phyloP scores from a whole-genome alignment of 2,113 vertebrate genomes.

The Naja naja region DNA sequence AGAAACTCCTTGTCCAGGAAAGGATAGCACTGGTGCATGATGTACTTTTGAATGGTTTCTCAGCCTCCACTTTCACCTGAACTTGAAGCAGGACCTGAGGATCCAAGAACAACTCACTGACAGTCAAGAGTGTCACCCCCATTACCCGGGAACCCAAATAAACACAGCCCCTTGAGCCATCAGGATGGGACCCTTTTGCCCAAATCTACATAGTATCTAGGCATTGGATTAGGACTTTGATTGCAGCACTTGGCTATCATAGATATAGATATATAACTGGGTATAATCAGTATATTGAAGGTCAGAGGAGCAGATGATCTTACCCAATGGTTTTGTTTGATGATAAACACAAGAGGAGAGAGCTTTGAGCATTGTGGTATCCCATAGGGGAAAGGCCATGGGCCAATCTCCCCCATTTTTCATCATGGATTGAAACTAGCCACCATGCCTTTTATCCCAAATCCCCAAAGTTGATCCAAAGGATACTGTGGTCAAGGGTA shows the following conservation, averaged over 20 bases:
- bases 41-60: not conserved
- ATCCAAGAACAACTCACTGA: not conserved
- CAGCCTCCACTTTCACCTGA: not conserved
- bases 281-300: not conserved
- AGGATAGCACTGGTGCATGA: not conserved
- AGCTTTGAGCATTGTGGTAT: not conserved
- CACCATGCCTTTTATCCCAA: not conserved
- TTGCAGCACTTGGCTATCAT: not conserved
- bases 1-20: not conserved
- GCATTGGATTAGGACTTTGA: not conserved
- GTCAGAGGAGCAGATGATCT: not conserved
- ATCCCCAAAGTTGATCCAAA: not conserved
- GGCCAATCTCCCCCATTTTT: not conserved
- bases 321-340: not conserved
- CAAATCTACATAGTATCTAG: not conserved
- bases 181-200: not conserved
- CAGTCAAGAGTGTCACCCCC: not conserved
- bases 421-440: not conserved
- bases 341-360: not conserved
- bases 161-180: not conserved
- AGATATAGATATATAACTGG: not conserved
- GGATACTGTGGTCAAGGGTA: not conserved
- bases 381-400: not conserved
- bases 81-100: not conserved
- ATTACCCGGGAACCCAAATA: not conserved